Evolutionary conservation across 2,797 vertebrate genomes (phyloP), one percentile per base, ranked within the genome.

Genomic region (Podargus strigoides): DNA sequence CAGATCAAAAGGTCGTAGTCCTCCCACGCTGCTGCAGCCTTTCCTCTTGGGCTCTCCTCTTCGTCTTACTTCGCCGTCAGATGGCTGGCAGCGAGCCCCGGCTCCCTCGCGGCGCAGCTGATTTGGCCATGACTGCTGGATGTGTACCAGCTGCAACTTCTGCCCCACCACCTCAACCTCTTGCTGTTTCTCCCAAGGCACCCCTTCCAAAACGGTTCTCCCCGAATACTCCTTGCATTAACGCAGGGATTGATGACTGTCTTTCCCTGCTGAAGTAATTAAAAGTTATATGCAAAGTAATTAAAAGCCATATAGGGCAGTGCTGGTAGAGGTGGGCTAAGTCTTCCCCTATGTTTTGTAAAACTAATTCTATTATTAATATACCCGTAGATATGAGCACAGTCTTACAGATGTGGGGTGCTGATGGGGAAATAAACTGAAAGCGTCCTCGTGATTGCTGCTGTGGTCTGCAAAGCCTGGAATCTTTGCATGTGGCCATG

Each of bases 1-100:
- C 87, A 75, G 96, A 92, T 93, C 96, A 96, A 94, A 94, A 96
- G 95, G 94, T 97, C 94, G 32, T 79, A 26, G 92, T 97, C 92
- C 95, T 96, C 95, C 94, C 95, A 97, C 91, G 91, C 94, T 97
- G 94, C 91, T 1, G 3, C 85, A 59, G 89, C 47, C 64, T 87
- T 69, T 92, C 92, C 66, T 58, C 78, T 17, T 22, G 92, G 68
- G 6, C 66, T 92, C 8, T 18, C 62, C 76, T 60, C 85, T 92
- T 81, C 7, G 0, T 52, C 67, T 39, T 7, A 2, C 50, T 85
- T 84, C 62, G 66, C 91, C 0, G 0, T 41, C 89, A 52, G 66
- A 37, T 85, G 94, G 93, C 76, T 94, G 90, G 86, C 92, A 95
- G 55, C 0, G 2, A 73, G 89, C 77, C 81, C 66, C 1, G 0